Percentiles rank a stretch among this genome's conserved stretches.
Evolutionary conservation across 2,113 vertebrate genomes (phyloP).

Genomic region (Pelobates fuscus): DNA sequence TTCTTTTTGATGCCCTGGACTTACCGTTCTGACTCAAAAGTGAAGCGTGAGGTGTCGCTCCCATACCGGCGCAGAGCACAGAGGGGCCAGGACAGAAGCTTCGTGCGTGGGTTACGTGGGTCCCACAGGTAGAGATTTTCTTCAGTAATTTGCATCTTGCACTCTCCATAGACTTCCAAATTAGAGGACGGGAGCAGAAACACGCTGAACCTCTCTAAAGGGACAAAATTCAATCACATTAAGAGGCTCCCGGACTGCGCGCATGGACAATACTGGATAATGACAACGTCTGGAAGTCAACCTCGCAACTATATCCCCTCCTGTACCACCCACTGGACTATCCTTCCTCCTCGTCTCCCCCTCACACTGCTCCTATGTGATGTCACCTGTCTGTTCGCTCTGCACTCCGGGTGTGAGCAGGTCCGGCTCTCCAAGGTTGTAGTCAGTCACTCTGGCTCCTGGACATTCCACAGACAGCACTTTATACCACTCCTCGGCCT

Average conservation of each 20-base stretch:
- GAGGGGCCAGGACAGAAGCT: slow-evolving; percentile 93
- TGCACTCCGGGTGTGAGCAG: slow-evolving; percentile 93
- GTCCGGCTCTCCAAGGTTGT: slow-evolving; percentile 93
- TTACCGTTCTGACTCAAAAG: slow-evolving; percentile 92
- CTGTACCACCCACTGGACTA: not conserved
- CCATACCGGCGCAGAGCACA: slow-evolving; percentile 91
- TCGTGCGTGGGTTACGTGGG: slow-evolving; percentile 86
- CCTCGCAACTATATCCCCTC: not conserved
- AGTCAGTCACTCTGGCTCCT: slow-evolving; percentile 83
- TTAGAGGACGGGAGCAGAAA: slow-evolving; percentile 91
- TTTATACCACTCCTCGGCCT: slow-evolving; percentile 97
- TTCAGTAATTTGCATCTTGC: slow-evolving; percentile 95
- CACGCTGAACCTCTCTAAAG: slow-evolving; percentile 88
- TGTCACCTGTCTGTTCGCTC: slow-evolving; percentile 89
- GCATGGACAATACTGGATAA: no score
- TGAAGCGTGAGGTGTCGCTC: slow-evolving; percentile 88
- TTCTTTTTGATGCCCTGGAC: slow-evolving; percentile 18
- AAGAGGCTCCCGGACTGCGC: not conserved
- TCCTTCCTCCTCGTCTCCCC: not conserved
- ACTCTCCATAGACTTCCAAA: slow-evolving; percentile 93
- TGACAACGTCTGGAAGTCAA: not conserved
- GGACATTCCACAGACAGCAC: slow-evolving; percentile 89
- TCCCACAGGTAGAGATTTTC: slow-evolving; percentile 99
- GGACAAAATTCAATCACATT: not conserved
- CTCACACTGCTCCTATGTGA: not conserved